A percentile compares a stretch with the other conserved stretches of the same genome.
phyloP scores from a whole-genome alignment of 2,113 vertebrate genomes.

The Coptodon rendalli region DNA sequence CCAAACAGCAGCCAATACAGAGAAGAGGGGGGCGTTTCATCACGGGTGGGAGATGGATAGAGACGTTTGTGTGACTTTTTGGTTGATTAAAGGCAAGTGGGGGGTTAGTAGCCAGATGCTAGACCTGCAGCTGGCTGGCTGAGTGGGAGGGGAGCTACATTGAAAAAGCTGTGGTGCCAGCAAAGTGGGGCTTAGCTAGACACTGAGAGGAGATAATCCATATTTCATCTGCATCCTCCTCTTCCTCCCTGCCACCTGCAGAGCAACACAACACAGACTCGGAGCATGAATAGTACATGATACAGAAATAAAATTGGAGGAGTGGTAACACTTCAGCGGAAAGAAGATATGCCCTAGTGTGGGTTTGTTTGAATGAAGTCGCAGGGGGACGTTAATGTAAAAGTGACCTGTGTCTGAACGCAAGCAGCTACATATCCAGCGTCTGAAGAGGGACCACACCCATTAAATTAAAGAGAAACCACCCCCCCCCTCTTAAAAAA shows the following conservation, averaged over 20 bases:
- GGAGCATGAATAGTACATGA: conserved; percentile 55
- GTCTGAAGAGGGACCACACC: neutral
- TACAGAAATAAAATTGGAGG: conserved; percentile 21
- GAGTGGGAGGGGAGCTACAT: conserved; percentile 45
- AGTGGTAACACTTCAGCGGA: neutral
- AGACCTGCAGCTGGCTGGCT: conserved; percentile 49
- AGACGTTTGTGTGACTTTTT: conserved; percentile 20
- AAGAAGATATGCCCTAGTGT: neutral
- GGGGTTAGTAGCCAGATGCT: conserved; percentile 47
- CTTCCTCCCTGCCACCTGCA: conserved; percentile 53
- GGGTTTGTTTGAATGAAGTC: neutral
- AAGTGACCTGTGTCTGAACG: neutral
- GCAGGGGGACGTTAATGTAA: neutral
- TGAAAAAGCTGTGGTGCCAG: conserved; percentile 42
- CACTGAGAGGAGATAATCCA: conserved; percentile 63
- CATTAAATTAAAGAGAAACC: neutral
- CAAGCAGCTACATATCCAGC: neutral
- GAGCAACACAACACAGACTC: conserved; percentile 31
- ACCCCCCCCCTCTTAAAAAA: neutral
- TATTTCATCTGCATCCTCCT: conserved; percentile 65
- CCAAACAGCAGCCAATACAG: neutral
- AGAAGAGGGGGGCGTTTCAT: neutral
- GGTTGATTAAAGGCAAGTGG: conserved; percentile 48
- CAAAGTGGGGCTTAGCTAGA: conserved; percentile 51
- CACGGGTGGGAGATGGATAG: neutral